Percentiles rank a stretch among this genome's conserved stretches.
phyloP scores from a whole-genome alignment of 2,888 invertebrate genomes.

The Allolobophora icterica region DNA sequence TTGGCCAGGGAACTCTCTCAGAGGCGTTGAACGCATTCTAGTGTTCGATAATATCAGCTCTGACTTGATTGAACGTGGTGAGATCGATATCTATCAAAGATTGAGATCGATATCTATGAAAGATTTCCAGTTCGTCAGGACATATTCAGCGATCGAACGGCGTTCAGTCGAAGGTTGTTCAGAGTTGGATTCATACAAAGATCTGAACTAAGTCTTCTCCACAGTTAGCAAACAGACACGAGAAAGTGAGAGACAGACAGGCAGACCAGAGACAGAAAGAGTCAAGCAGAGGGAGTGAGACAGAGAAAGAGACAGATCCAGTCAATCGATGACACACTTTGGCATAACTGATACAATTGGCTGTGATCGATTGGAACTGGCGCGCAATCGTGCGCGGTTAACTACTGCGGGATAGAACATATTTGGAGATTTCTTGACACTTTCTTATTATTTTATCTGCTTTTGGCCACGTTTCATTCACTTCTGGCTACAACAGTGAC shows the following conservation, averaged over 20 bases:
- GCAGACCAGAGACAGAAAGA: background rate
- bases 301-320: background rate
- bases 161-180: background rate
- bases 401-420: too few species aligned
- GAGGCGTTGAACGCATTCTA: background rate
- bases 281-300: background rate
- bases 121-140: background rate
- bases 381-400: background rate
- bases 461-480: background rate
- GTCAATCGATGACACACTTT: background rate
- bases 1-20: background rate
- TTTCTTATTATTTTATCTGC: background rate
- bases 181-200: background rate
- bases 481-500: background rate
- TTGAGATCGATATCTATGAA: background rate
- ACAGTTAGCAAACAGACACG: background rate
- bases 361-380: background rate
- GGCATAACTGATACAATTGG: background rate
- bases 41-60: background rate
- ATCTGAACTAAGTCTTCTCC: background rate
- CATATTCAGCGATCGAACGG: background rate
- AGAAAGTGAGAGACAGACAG: background rate
- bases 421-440: too few species aligned
- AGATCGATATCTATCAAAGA: background rate
- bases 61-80: background rate